Conservation (phyloP, 2,113 vertebrate genomes). For the Hassar affinis region DNA sequence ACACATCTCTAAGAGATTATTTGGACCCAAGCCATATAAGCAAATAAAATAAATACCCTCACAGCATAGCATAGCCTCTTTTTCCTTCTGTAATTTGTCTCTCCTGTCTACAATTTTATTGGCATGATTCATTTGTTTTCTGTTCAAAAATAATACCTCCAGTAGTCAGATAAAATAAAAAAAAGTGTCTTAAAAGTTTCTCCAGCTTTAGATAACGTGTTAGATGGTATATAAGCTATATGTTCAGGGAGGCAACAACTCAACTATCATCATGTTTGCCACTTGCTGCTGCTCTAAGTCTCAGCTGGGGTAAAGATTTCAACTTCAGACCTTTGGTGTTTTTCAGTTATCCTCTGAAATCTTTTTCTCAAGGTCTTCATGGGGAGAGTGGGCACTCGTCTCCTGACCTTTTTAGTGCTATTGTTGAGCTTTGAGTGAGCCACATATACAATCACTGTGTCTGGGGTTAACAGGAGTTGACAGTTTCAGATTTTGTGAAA, state of each 20-base stretch:
- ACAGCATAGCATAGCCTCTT: not conserved
- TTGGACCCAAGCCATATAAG: not conserved
- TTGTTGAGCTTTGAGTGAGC: not conserved
- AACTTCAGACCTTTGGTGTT: conserved; percentile 4
- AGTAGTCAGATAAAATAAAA: not conserved
- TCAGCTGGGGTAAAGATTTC: conserved; percentile 11
- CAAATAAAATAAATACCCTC: not conserved
- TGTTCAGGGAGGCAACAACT: not conserved
- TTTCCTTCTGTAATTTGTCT: not conserved
- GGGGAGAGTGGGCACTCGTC: not conserved
- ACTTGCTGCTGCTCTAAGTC: not conserved
- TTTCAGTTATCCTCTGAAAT: not conserved
- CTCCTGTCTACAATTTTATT: not conserved
- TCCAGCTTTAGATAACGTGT: no score
- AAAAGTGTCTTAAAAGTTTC: not conserved
- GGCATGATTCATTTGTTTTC: not conserved
- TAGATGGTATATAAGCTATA: not conserved
- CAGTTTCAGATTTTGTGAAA: not conserved
- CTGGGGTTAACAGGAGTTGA: not conserved
- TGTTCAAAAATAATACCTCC: not conserved
- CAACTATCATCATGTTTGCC: not conserved
- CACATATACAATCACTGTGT: not conserved
- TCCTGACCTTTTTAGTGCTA: not conserved
- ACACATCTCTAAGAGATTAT: not conserved
- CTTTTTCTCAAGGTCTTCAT: not conserved